Evolutionary conservation across 1,140 invertebrate genomes (phyloP), one percentile per base, ranked within the genome.

Genomic region (Cherax destructor): DNA sequence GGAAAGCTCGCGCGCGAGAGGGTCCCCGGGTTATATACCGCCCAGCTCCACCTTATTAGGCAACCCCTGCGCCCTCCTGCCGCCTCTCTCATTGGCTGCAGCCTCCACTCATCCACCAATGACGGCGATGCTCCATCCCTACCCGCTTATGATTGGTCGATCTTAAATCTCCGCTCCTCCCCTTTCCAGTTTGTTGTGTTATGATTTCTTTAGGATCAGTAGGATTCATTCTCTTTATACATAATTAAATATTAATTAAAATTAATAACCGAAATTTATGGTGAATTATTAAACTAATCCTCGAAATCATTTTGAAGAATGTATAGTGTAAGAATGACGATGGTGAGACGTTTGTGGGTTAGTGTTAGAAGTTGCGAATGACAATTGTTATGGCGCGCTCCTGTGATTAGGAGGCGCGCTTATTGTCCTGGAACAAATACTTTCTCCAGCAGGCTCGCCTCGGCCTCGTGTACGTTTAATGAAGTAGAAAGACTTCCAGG

Each of bases 1-100:
- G 85, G 85, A 86, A 86, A 86, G 85, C 85, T 86, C 85, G 85
- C 85, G 85, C 85, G 85, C 85, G 85, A 30, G 85, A 86, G 72
- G 74, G 76, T 76, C 85, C 24, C 65, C 56, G 41, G 21, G 18
- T 86, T 86, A 78, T 86, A 86, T 86, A 86, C 85, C 85, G 50
- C 56, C 47, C 74, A 74, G 7, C 85, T 78, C 85, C 72, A 77
- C 85, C 85, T 86, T 77, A 86, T 77, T 77, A 59, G 56, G 74
- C 85, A n/a, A 77, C 85, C 74, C 85, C 85, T 56, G 49, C 74
- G 69, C 49, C 72, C 24, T 13, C 13, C 5, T 18, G 4, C 18
- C 61, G 24, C n/a, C n/a, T 7, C 74, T n/a, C 72, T 78, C 76
- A 86, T 86, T 86, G 85, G 85, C 50, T 24, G 50, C 21, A 47